Evolutionary conservation across 2,113 vertebrate genomes (phyloP).

Genomic region (Budorcas taxicolor): DNA sequence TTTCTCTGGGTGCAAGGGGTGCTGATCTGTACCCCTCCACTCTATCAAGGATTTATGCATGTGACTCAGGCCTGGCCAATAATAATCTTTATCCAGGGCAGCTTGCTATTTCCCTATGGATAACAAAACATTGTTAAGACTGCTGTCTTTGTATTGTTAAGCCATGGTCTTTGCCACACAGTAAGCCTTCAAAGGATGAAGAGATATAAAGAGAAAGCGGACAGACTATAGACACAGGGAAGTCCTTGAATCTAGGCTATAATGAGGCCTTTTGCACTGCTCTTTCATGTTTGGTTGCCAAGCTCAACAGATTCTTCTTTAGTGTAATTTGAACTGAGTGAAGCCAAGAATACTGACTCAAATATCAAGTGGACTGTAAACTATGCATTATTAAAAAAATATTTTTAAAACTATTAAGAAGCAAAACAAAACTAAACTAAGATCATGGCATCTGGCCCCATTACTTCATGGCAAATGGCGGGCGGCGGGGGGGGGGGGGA

Average conservation of each 20-base stretch:
- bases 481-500: accelerated
- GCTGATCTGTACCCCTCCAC: accelerated
- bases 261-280: accelerated
- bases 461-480: background rate
- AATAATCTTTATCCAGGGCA: background rate
- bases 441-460: background rate
- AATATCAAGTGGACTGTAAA: background rate
- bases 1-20: background rate
- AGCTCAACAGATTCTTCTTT: background rate
- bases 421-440: background rate
- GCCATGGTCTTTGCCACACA: background rate
- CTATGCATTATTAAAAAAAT: background rate
- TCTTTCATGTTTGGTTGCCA: background rate
- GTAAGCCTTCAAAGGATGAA: background rate
- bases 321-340: background rate
- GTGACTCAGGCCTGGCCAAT: background rate
- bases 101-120: background rate
- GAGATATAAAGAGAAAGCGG: background rate
- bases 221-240: background rate
- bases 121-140: background rate
- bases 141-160: background rate
- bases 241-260: background rate
- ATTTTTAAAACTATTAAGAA: background rate
- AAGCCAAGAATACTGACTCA: background rate
- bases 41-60: background rate